Evolutionary conservation across 1,140 invertebrate species (phyloP).

Genomic region (Atta texana): DNA sequence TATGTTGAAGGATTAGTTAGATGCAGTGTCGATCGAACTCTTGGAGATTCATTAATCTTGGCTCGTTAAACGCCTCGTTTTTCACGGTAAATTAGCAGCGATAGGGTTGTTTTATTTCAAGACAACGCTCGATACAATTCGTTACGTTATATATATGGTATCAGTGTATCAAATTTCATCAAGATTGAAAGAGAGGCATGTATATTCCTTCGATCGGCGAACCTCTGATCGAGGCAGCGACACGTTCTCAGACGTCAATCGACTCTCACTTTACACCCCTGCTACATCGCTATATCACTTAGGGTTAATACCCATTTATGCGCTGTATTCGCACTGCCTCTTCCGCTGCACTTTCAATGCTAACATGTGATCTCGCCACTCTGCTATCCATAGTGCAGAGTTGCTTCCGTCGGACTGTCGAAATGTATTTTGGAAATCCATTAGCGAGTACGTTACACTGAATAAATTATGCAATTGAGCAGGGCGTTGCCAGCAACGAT

Average conservation of each 20-base stretch:
- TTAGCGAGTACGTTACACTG: constrained; percentile 52
- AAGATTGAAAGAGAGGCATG: constrained; percentile 12
- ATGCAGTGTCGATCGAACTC: constrained; percentile 14
- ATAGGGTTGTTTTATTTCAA: constrained; percentile 19
- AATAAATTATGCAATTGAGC: constrained; percentile 73
- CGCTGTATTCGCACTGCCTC: constrained; percentile 41
- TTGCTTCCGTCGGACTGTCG: constrained; percentile 39
- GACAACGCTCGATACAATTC: constrained; percentile 2
- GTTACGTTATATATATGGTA: neutral
- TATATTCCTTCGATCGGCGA: neutral
- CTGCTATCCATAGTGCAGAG: constrained; percentile 21
- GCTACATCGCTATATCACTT: constrained; percentile 40
- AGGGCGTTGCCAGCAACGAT: constrained; percentile 33
- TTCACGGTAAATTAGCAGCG: constrained; percentile 15
- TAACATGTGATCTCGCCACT: constrained; percentile 31
- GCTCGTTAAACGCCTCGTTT: constrained; percentile 24
- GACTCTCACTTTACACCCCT: constrained; percentile 34
- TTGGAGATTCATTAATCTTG: constrained; percentile 44
- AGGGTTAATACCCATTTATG: constrained; percentile 56
- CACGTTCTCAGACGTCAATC: constrained; percentile 36
- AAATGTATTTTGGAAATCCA: constrained; percentile 42
- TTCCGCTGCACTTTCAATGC: constrained; percentile 52
- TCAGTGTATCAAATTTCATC: constrained; percentile 17
- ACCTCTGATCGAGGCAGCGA: constrained; percentile 5
- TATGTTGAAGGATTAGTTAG: constrained; percentile 16